A percentile compares a stretch with the other conserved stretches of the same genome.
Evolutionary conservation across 2,797 vertebrate genomes (phyloP).

Genomic region (Onychomys torridus): DNA sequence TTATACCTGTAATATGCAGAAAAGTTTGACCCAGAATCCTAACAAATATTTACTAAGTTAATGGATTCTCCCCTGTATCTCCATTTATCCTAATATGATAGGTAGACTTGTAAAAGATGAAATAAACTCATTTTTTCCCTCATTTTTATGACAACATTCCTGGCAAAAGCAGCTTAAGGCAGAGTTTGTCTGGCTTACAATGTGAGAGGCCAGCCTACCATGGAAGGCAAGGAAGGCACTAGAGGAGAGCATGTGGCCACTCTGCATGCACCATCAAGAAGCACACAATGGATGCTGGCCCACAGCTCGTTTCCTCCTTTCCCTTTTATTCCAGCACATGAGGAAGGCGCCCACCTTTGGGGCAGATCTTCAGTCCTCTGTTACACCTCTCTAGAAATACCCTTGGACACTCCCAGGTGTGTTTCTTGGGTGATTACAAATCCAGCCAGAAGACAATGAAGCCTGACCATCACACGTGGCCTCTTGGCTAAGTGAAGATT

Average conservation of each 20-base stretch:
- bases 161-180: background rate
- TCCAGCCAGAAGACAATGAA: background rate
- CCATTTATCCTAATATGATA: background rate
- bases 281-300: background rate
- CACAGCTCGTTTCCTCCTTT: background rate
- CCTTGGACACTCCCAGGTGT: background rate
- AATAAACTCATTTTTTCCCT: background rate
- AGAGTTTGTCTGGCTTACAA: background rate
- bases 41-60: slow-evolving; percentile 26
- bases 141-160: background rate
- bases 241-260: background rate
- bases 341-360: background rate
- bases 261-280: background rate
- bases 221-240: background rate
- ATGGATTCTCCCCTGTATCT: background rate
- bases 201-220: no score
- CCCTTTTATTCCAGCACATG: no score
- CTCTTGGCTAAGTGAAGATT: background rate
- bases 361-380: background rate
- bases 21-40: slow-evolving; percentile 1
- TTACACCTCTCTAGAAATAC: background rate
- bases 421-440: background rate
- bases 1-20: background rate
- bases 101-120: background rate
- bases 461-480: background rate